phyloP scores from a whole-genome alignment of 2,888 invertebrate species.

The Nowickia ferox region DNA sequence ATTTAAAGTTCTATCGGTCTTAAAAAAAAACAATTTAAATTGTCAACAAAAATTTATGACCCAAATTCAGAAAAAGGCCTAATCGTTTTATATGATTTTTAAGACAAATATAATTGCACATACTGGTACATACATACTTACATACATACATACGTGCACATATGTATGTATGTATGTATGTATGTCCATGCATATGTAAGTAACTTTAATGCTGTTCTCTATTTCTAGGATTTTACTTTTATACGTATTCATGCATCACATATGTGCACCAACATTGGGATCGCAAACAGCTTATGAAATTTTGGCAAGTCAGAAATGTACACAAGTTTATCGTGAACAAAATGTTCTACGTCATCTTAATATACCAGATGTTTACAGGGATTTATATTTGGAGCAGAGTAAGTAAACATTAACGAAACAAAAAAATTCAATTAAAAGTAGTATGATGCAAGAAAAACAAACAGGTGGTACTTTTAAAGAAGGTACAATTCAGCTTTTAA shows the following conservation, averaged over 20 bases:
- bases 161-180: neutral
- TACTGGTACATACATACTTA: neutral
- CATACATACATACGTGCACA: neutral
- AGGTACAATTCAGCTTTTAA: too few relatives aligned
- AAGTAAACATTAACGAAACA: constrained; percentile 56
- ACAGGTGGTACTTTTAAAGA: constrained; percentile 16
- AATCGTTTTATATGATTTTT: too few relatives aligned
- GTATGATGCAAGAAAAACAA: neutral
- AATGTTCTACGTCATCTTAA: constrained; percentile 78
- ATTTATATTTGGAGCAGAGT: constrained; percentile 81
- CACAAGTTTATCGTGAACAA: constrained; percentile 78
- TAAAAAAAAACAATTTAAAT: neutral
- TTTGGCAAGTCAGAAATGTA: constrained; percentile 76
- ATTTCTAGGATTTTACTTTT: constrained; percentile 77
- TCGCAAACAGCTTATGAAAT: constrained; percentile 75
- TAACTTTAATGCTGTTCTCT: constrained; percentile 6
- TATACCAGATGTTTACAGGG: constrained; percentile 77
- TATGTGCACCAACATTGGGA: constrained; percentile 76
- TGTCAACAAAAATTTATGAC: constrained; percentile 18
- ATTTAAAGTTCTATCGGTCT: neutral
- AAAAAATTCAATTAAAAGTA: neutral
- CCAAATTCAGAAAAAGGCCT: neutral
- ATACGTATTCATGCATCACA: constrained; percentile 79
- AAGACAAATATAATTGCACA: too few relatives aligned
- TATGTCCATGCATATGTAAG: neutral